Base-by-base conservation (phyloP, 2,113 vertebrate species). In the Hypocryptadius cinnamomeus region DNA sequence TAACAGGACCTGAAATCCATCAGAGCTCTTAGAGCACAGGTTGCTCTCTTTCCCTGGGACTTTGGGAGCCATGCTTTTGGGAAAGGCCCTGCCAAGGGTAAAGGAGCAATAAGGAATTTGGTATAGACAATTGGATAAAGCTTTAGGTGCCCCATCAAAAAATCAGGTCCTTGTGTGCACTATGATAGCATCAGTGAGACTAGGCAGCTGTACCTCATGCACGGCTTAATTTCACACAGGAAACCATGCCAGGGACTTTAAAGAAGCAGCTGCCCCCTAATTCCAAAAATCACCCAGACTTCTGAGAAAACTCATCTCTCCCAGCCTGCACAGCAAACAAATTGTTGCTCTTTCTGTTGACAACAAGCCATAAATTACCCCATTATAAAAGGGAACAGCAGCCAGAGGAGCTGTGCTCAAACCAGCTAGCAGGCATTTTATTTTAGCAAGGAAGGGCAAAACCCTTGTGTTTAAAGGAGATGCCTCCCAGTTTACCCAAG, bases 291-390 rank as follows among this genome's bases (percentile, higher is more conserved):
- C 51, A 94, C 48, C 9, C 23, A 3, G 35, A n/a, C 81, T 91
- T 94, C 74, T 73, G 76, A 86, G 71, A 91, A 89, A 91, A 70
- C 39, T 87, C 85, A 16, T 53, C 71, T 78, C 82, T 79, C 70
- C 20, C 76, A 87, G 79, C 37, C 51, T 68, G 79, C 0, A 0
- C 63, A 47, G 64, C 72, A 91, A 87, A 91, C 76, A 92, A 94
- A 87, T 80, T 81, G 25, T 80, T 90, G 85, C 60, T 88, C 56
- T 78, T 93, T 94, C 85, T 85, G 85, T 56, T 90, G 96, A 94
- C 90, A 76, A 61, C 37, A 71, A 85, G 82, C 60, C 69, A 45
- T 94, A 94, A 95, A 83, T 95, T 91, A 87, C 20, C 87, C 69
- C 2, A 19, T 87, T 88, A 78, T 64, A 90, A 95, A 94, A 76